These are phyloP conservation scores for Uropsilus gracilis DNA, from an alignment of 2,113 vertebrate species.

Conservation along the genomic window DNA sequence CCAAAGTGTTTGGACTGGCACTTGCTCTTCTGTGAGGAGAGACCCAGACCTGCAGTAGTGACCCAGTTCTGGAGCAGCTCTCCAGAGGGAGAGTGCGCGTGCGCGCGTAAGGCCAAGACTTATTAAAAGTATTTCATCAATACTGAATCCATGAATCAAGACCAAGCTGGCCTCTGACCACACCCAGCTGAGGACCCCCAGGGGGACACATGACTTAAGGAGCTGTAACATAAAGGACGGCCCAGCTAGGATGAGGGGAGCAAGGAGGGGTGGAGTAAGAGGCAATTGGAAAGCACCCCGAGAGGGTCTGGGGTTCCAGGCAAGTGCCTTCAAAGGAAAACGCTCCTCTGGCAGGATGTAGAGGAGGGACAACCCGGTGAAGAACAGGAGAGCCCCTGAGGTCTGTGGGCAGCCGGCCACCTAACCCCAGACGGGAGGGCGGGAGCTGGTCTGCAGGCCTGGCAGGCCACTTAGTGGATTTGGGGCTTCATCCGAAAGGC, in stretches of 20 bases:
- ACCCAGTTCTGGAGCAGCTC: not conserved
- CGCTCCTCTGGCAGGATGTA: fast-evolving
- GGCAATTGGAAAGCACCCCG: not conserved
- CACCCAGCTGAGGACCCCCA: not conserved
- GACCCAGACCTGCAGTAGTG: not conserved
- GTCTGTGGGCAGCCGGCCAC: not conserved
- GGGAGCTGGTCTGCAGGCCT: not conserved
- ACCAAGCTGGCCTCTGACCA: not conserved
- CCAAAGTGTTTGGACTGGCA: not conserved
- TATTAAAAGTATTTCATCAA: not conserved
- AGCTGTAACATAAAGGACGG: not conserved
- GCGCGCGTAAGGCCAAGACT: too few species aligned
- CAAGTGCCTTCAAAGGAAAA: not conserved
- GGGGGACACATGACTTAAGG: not conserved
- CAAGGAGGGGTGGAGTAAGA: fast-evolving
- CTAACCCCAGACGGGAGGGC: not conserved
- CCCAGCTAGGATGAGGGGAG: not conserved
- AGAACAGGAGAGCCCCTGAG: fast-evolving
- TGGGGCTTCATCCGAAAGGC: not conserved
- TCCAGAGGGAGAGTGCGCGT: not conserved
- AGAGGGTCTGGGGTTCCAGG: not conserved
- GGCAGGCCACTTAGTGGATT: fast-evolving
- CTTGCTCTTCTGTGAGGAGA: not conserved
- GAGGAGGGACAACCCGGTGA: not conserved
- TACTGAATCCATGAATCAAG: not conserved